Percentiles rank a stretch among this genome's conserved stretches.
Conservation (phyloP, 2,113 vertebrate species). For the Platichthys stellatus region DNA sequence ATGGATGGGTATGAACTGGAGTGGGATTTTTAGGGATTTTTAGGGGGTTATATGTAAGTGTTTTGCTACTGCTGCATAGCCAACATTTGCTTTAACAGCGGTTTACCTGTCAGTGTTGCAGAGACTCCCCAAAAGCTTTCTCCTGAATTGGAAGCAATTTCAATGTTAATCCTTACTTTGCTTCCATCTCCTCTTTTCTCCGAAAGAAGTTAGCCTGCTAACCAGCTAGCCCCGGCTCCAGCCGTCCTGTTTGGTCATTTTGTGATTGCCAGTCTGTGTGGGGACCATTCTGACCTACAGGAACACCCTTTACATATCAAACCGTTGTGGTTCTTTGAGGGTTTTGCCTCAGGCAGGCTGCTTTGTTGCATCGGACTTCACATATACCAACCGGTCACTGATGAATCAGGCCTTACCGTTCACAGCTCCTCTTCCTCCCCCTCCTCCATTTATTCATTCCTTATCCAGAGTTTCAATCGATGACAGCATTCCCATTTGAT, state of each 20-base stretch:
- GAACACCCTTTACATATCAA: neutral
- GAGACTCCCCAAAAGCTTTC: neutral
- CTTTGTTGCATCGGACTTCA: neutral
- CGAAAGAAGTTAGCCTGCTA: no score
- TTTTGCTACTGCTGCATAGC: neutral
- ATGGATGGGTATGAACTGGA: conserved; percentile 14
- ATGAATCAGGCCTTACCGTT: neutral
- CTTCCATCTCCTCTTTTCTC: no score
- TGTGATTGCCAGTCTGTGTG: neutral
- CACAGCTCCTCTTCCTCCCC: neutral
- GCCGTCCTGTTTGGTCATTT: no score
- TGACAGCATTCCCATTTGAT: conserved; percentile 34
- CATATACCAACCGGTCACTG: neutral
- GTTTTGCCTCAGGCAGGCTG: neutral
- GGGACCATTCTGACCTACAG: neutral
- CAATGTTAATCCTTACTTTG: neutral
- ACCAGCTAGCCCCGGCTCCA: no score
- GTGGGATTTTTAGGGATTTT: conserved; percentile 1
- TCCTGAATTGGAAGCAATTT: neutral
- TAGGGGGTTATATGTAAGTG: neutral
- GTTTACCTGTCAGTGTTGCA: neutral
- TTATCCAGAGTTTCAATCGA: neutral
- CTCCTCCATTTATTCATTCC: neutral
- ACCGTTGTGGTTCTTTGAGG: neutral
- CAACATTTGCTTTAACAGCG: neutral